These are phyloP conservation scores for Plestiodon gilberti DNA, from an alignment of 2,113 vertebrate genomes.

Conservation along the genomic window DNA sequence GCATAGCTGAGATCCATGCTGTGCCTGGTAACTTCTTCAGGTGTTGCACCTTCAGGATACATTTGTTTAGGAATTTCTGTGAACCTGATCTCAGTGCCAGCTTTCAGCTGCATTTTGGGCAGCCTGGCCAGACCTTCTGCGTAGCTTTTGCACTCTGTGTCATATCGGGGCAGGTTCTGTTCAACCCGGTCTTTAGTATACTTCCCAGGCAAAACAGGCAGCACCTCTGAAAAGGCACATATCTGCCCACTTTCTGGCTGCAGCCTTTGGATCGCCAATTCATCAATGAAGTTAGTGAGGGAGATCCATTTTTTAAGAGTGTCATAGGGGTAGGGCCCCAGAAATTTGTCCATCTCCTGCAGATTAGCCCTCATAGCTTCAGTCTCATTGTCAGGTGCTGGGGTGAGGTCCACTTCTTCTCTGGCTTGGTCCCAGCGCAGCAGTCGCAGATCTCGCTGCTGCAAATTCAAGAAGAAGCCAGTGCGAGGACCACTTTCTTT, in stretches of 20 bases:
- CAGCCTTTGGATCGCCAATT: conserved; percentile 76
- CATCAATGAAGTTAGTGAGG: conserved; percentile 84
- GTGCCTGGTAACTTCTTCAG: conserved; percentile 90
- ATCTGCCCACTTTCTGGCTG: conserved; percentile 87
- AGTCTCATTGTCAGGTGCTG: conserved; percentile 78
- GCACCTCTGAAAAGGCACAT: conserved; percentile 89
- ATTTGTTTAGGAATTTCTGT: conserved; percentile 85
- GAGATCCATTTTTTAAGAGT: conserved; percentile 92
- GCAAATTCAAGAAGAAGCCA: conserved; percentile 86
- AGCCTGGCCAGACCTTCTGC: conserved; percentile 90
- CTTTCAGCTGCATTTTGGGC: conserved; percentile 86
- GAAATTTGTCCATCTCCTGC: conserved; percentile 85
- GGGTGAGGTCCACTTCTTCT: conserved; percentile 83
- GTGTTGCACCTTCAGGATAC: conserved; percentile 88
- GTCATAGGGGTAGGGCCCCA: conserved; percentile 92
- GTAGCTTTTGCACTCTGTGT: conserved; percentile 87
- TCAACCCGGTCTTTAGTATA: conserved; percentile 83
- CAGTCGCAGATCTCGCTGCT: conserved; percentile 80
- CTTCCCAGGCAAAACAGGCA: conserved; percentile 82
- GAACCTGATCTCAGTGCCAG: conserved; percentile 91
- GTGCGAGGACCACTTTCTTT: conserved; percentile 85
- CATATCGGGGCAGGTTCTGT: conserved; percentile 82
- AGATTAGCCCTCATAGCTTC: conserved; percentile 80
- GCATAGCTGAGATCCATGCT: conserved; percentile 93
- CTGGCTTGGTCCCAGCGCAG: conserved; percentile 83